phyloP scores from a whole-genome alignment of 2,113 vertebrate genomes.

The Cynocephalus volans region DNA sequence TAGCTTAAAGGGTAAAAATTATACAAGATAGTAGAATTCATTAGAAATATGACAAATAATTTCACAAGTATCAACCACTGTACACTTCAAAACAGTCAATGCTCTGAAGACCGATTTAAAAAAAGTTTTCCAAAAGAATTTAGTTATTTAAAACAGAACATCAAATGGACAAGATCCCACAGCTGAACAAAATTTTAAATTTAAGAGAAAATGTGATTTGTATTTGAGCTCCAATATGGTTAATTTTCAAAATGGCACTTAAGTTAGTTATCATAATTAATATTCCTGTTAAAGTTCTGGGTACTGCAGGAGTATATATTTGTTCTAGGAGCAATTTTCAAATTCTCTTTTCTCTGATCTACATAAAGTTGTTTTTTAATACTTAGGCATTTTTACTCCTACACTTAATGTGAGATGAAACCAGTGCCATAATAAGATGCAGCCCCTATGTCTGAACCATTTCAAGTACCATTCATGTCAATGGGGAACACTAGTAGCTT shows the following conservation, averaged over 20 bases:
- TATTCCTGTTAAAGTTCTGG: neutral
- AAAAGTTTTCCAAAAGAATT: neutral
- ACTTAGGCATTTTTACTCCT: neutral
- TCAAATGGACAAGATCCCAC: neutral
- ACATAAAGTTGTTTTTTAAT: neutral
- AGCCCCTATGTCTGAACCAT: neutral
- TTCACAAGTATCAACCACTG: slow-evolving; percentile 59
- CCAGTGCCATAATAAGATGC: neutral
- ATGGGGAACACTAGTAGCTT: neutral
- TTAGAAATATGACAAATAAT: slow-evolving; percentile 38
- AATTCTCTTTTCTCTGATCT: slow-evolving; percentile 10
- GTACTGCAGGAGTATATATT: neutral
- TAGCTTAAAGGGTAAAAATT: slow-evolving; percentile 56
- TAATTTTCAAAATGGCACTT: slow-evolving; percentile 55
- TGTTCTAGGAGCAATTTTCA: neutral
- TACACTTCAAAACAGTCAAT: slow-evolving; percentile 52
- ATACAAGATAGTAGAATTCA: slow-evolving; percentile 64
- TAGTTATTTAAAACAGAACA: slow-evolving; percentile 36
- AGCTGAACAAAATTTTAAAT: slow-evolving; percentile 51
- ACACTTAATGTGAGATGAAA: neutral
- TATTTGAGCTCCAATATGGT: neutral
- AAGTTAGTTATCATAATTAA: slow-evolving; percentile 25
- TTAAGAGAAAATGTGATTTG: slow-evolving; percentile 23
- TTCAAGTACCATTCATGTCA: slow-evolving; percentile 22
- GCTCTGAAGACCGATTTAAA: slow-evolving; percentile 10